Evolutionary conservation across 2,888 invertebrate species (phyloP), one percentile per base, ranked within the genome.

Genomic region (Phoenoteleia sp.): DNA sequence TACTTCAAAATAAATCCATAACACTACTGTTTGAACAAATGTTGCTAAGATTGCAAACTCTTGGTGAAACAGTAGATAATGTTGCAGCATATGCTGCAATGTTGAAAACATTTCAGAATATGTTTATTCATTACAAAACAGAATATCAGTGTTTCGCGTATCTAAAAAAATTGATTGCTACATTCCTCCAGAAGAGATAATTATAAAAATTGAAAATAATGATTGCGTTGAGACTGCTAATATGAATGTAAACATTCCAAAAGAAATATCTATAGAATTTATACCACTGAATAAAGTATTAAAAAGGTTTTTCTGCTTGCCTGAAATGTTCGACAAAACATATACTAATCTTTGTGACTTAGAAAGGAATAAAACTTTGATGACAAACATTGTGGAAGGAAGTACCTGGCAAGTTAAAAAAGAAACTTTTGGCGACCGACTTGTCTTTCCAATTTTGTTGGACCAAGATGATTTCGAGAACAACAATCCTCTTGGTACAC

Each of bases 391-490:
- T 21, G 60, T 72, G 1, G 47, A 72, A n/a, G 60, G 72, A 33
- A 60, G 21, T 60, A 17, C 15, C 17, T 49, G 72, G 60, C 60
- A 49, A 72, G 21, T 5, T 29, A 21, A 58, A 45, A 23, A 58
- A 29, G 11, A 58, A 58, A 49, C n/a, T n/a, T 80, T 74, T 54
- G 42, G 11, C 6, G 15, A 58, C 15, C n/a, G 56, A 36, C 21
- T 74, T 0, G 74, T 84, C 21, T 64, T 85, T 4, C 85, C 85
- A 6, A 11, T 85, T 2, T 81, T 79, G 6, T 25, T 87, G 19
- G 81, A 86, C 49, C 84, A 67, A 27, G 85, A 86, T 58, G 87
- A 87, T 69, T 86, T 72, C 33, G 81, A 86, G 52, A 77, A 60
- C 0, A 83, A 85, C 33, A 87, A 87, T 45, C 85, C 82, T 1